phyloP scores from a whole-genome alignment of 1,140 invertebrate genomes.

The Anastatus disparis region DNA sequence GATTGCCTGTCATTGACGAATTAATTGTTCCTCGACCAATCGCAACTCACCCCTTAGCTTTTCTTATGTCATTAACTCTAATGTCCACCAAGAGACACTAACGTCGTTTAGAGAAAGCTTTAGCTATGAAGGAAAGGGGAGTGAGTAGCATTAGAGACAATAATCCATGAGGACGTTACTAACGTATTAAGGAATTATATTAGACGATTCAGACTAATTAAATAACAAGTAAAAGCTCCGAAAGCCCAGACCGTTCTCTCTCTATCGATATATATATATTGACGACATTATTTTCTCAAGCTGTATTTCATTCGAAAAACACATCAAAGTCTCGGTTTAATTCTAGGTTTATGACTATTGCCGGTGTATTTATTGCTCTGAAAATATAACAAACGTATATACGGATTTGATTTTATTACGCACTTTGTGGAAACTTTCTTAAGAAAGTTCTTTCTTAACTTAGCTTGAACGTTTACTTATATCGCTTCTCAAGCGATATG shows the following conservation, averaged over 20 bases:
- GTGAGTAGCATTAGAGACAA: constrained; percentile 17
- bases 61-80: constrained; percentile 20
- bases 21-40: constrained; percentile 22
- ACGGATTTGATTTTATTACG: too few relatives aligned
- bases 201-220: constrained; percentile 34
- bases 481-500: too few relatives aligned
- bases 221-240: constrained; percentile 30
- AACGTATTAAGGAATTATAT: constrained; percentile 20
- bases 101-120: constrained; percentile 26
- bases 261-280: too few relatives aligned
- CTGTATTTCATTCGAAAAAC: background rate
- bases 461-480: too few relatives aligned
- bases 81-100: constrained; percentile 34
- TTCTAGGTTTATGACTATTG: background rate
- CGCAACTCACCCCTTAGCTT: background rate
- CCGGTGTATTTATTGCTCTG: background rate
- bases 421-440: background rate
- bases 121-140: constrained; percentile 11
- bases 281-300: too few relatives aligned
- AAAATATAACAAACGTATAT: background rate
- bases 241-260: background rate
- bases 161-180: constrained; percentile 25
- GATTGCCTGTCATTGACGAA: background rate
- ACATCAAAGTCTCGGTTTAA: constrained; percentile 3
- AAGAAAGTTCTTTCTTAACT: too few relatives aligned